Base-by-base conservation (phyloP, 2,888 invertebrate genomes). In the Chrysolina haemoptera region DNA sequence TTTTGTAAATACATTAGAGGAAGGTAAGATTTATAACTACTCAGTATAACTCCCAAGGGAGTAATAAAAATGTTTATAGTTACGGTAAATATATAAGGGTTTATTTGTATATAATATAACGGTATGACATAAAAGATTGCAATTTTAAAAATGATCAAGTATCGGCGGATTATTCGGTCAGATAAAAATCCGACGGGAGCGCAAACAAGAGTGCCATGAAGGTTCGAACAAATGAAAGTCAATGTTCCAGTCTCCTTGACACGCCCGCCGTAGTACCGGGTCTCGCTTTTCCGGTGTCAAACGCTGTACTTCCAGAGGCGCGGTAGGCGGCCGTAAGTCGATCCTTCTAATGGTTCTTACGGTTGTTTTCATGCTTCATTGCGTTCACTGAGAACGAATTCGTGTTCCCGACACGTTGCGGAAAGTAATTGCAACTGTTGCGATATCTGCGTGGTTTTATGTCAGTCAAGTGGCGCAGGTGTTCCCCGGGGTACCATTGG, bases 231-330 rank as follows among this genome's bases (percentile, higher is more conserved):
- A 80, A 82, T 79, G 82, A 82, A 82, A 82, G 82, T 81, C 82
- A 82, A 80, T 78, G 81, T 80, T 78, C 78, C 80, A 74, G 41
- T 81, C 71, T 77, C 82, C 82, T 82, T 82, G 82, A 81, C 81
- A 82, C 82, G 76, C 81, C 82, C 80, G 72, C 77, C 76, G 75
- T 65, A 74, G 69, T 80, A 76, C 78, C 80, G 76, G 76, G 77
- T 78, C 74, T 63, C 73, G 53, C 63, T 62, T 80, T 79, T 80
- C 79, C 79, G 80, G 78, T 76, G 79, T 74, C 74, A 55, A 66
- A 50, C 27, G 64, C 12, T 48, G 35, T 35, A 55, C 55, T 50
- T 68, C 55, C 68, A 68, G 18, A 20, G 68, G 73, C 65, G 70
- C 69, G 66, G 41, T 66, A n/a, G 71, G 69, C 48, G 63, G 67